These are phyloP conservation scores for Setophaga petechia DNA, from an alignment of 2,113 vertebrate species.

Conservation along the genomic window DNA sequence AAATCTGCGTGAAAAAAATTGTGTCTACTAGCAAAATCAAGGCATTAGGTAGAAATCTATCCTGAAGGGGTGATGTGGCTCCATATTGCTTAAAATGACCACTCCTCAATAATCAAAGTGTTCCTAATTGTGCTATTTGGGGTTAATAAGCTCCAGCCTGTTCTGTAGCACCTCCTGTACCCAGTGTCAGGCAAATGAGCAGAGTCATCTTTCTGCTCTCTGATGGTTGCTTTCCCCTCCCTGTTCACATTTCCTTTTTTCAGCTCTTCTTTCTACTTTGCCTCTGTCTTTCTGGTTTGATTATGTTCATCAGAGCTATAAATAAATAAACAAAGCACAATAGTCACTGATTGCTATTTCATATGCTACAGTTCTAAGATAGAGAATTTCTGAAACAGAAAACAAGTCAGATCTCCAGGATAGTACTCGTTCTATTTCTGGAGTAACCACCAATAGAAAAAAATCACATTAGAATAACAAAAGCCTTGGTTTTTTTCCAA, in stretches of 20 bases:
- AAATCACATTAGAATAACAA: slow-evolving; percentile 27
- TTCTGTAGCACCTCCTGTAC: neutral
- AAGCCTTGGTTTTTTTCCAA: neutral
- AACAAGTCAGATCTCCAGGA: neutral
- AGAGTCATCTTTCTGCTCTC: neutral
- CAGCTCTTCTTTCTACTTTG: neutral
- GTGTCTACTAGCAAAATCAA: neutral
- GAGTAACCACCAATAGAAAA: slow-evolving; percentile 13
- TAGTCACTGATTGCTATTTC: slow-evolving; percentile 40
- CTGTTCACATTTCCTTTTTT: neutral
- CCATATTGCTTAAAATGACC: neutral
- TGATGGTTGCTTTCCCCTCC: neutral
- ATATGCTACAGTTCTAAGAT: neutral
- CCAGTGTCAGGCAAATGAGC: neutral
- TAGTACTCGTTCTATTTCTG: slow-evolving; percentile 17
- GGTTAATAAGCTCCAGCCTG: rapidly evolving
- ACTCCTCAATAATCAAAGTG: neutral
- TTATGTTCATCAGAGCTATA: neutral
- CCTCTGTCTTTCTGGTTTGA: neutral
- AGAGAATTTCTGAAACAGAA: neutral
- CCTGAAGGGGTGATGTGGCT: rapidly evolving
- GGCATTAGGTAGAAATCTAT: neutral
- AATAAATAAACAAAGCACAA: slow-evolving; percentile 53
- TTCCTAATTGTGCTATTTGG: neutral
- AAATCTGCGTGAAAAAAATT: neutral